Conservation (phyloP, 2,888 invertebrate species). For the Coremacera marginata region DNA sequence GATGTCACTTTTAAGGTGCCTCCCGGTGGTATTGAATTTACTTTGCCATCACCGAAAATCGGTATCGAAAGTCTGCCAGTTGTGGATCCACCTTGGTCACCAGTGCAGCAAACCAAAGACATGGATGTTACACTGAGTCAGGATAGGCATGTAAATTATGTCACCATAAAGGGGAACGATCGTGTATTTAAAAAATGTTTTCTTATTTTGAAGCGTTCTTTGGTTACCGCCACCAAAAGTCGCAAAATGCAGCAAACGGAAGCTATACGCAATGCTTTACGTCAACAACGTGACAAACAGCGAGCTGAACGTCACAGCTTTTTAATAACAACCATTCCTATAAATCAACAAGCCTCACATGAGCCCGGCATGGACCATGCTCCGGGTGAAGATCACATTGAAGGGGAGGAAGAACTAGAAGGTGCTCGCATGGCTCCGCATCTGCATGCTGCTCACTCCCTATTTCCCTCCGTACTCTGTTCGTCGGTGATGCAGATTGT, state of each 20-base stretch:
- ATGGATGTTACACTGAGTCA: slow-evolving; percentile 99
- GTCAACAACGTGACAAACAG: slow-evolving; percentile 96
- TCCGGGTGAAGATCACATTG: slow-evolving; percentile 73
- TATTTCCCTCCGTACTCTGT: slow-evolving; percentile 97
- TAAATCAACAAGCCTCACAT: slow-evolving; percentile 94
- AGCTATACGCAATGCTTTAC: slow-evolving; percentile 92
- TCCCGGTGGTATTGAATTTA: slow-evolving; percentile 99
- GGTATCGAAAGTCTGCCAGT: slow-evolving; percentile 95
- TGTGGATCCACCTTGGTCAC: slow-evolving; percentile 99
- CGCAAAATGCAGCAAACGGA: slow-evolving; percentile 99
- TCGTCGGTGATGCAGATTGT: slow-evolving; percentile 96
- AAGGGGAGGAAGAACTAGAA: slow-evolving; percentile 87
- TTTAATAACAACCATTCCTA: slow-evolving; percentile 94
- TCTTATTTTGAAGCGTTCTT: slow-evolving; percentile 76
- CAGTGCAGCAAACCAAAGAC: slow-evolving; percentile 97
- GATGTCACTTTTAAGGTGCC: slow-evolving; percentile 94
- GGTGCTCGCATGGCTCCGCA: slow-evolving; percentile 83
- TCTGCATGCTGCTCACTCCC: slow-evolving; percentile 90
- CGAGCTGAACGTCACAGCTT: slow-evolving; percentile 95
- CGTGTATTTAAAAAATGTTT: not conserved
- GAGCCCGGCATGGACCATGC: slow-evolving; percentile 90
- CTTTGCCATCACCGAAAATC: slow-evolving; percentile 97
- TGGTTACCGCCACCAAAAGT: slow-evolving; percentile 98
- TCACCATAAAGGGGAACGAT: not conserved
- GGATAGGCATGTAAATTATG: slow-evolving; percentile 86